Conservation (phyloP, 2,113 vertebrate species). For the Notarius quadriscutis region DNA sequence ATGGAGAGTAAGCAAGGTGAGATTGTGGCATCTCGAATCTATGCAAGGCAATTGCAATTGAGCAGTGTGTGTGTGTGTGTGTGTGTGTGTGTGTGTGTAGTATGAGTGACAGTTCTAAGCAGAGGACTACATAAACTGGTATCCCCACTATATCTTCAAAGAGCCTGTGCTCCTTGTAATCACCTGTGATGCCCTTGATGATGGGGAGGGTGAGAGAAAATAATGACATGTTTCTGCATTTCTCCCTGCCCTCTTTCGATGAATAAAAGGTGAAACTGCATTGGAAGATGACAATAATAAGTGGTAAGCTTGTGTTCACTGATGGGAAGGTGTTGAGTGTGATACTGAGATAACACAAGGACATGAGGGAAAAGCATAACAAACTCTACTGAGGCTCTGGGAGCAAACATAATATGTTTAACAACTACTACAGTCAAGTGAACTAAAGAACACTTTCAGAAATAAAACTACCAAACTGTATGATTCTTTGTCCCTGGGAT, state of each 20-base stretch:
- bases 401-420: not conserved
- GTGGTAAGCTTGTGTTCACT: conserved; percentile 54
- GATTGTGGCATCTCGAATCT: not conserved
- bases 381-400: not conserved
- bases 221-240: conserved; percentile 70
- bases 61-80: not conserved
- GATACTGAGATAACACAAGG: conserved; percentile 64
- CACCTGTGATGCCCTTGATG: conserved; percentile 72
- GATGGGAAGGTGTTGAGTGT: conserved; percentile 69
- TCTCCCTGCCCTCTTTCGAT: conserved; percentile 59
- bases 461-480: not conserved
- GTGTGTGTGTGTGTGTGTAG: conserved; percentile 1
- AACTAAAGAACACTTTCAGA: not conserved
- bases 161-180: conserved; percentile 71
- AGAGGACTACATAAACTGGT: conserved; percentile 60
- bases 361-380: conserved; percentile 12
- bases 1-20: not conserved
- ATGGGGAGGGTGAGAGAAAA: conserved; percentile 68
- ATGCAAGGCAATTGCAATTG: conserved; percentile 17
- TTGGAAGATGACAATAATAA: conserved; percentile 68
- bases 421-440: not conserved
- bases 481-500: not conserved
- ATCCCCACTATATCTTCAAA: conserved; percentile 69
- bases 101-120: conserved; percentile 32
- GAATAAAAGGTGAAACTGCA: conserved; percentile 70